A percentile compares a stretch with the other conserved stretches of the same genome.
Evolutionary conservation across 2,797 vertebrate species (phyloP).

Genomic region (Lagorchestes hirsutus): DNA sequence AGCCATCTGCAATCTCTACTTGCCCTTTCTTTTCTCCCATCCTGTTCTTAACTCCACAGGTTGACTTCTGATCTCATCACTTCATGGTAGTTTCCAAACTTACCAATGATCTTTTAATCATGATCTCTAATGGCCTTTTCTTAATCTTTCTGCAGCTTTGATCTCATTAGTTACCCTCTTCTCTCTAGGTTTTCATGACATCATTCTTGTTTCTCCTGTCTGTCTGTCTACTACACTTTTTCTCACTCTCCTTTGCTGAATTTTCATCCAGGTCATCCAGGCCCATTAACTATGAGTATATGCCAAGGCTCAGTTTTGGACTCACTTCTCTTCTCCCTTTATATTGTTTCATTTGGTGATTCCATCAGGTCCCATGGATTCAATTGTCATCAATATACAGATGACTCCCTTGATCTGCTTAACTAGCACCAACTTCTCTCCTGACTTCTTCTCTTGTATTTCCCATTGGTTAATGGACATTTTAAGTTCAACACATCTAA

Average conservation of each 20-base stretch:
- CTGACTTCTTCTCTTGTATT: background rate
- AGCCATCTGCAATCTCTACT: background rate
- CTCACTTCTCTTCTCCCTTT: constrained; percentile 18
- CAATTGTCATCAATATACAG: background rate
- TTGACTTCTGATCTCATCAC: background rate
- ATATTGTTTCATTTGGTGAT: background rate
- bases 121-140: background rate
- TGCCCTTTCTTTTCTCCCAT: background rate
- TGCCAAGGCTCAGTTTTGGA: background rate
- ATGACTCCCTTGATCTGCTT: background rate
- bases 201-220: background rate
- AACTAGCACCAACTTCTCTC: background rate
- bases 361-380: background rate
- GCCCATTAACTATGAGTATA: background rate
- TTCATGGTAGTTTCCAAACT: background rate
- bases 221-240: background rate
- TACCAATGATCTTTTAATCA: background rate
- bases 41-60: background rate
- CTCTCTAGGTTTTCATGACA: background rate
- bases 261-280: background rate
- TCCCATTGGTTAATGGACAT: background rate
- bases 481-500: background rate
- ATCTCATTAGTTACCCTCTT: background rate
- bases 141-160: background rate
- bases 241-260: background rate